Evolutionary conservation across 2,113 vertebrate genomes (phyloP).

Genomic region (Alosa alosa): DNA sequence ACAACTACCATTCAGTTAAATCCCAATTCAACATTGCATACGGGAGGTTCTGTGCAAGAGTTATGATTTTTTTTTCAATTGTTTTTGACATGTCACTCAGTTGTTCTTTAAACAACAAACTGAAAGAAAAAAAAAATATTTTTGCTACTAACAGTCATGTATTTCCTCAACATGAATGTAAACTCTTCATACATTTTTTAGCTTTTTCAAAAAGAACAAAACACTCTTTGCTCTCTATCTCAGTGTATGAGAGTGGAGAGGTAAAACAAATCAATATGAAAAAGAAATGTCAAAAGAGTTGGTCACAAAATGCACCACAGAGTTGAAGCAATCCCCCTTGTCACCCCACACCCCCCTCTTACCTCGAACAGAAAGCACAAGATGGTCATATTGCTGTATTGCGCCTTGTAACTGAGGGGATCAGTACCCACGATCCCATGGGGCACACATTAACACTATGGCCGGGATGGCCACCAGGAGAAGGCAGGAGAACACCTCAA

Average conservation of each 20-base stretch:
- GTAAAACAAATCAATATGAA: conserved; percentile 34
- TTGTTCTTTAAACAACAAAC: conserved; percentile 76
- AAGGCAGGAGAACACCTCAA: conserved; percentile 62
- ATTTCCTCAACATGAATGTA: conserved; percentile 71
- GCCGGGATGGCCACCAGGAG: conserved; percentile 57
- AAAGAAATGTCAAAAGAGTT: conserved; percentile 48
- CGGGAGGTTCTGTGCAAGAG: conserved; percentile 84
- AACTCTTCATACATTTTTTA: conserved; percentile 57
- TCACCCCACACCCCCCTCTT: conserved; percentile 58
- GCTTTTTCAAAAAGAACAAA: conserved; percentile 28
- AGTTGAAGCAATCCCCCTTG: conserved; percentile 65
- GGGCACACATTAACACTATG: conserved; percentile 59
- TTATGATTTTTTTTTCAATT: conserved; percentile 50
- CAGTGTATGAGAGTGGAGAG: conserved; percentile 67
- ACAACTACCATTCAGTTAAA: conserved; percentile 31
- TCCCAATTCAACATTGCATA: conserved; percentile 21
- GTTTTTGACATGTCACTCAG: conserved; percentile 58
- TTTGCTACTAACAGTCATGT: conserved; percentile 77
- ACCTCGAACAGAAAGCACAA: conserved; percentile 68
- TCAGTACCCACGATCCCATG: conserved; percentile 57
- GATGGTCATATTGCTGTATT: conserved; percentile 81
- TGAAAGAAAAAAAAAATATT: conserved; percentile 65
- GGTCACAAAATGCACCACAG: conserved; percentile 79
- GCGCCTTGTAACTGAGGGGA: conserved; percentile 57
- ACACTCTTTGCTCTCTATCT: conserved; percentile 55